Evolutionary conservation across 2,113 vertebrate genomes (phyloP).

Genomic region (Mionectes macconnelli): DNA sequence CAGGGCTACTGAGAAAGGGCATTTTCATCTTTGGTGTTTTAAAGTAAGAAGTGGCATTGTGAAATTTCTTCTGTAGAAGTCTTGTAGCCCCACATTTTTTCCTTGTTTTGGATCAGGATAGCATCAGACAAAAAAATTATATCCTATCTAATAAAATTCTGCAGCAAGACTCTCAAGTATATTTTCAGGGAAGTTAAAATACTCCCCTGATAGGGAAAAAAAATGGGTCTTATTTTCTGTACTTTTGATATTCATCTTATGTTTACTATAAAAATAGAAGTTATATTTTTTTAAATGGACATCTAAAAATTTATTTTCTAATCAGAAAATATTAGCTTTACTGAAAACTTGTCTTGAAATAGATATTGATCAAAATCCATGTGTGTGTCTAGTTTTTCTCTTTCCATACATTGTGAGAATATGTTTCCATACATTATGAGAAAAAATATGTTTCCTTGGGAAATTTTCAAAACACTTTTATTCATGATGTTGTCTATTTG

Average conservation of each 20-base stretch:
- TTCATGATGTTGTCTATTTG: not conserved
- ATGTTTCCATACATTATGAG: too few relatives aligned
- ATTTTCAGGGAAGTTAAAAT: not conserved
- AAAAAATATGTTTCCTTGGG: not conserved
- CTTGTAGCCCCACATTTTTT: not conserved
- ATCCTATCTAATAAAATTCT: not conserved
- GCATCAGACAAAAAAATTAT: not conserved
- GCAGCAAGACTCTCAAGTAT: not conserved
- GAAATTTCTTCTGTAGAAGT: not conserved
- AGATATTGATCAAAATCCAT: not conserved
- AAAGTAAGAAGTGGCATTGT: not conserved
- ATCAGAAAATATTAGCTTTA: not conserved
- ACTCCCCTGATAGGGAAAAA: not conserved
- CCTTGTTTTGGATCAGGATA: not conserved
- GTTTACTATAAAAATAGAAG: not conserved
- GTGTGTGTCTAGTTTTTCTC: not conserved
- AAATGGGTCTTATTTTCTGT: not conserved
- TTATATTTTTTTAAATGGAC: rapidly evolving
- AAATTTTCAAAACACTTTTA: slow-evolving; percentile 9
- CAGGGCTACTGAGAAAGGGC: not conserved
- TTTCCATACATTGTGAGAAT: not conserved
- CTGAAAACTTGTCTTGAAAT: not conserved
- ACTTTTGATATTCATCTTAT: not conserved
- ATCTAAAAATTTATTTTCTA: not conserved
- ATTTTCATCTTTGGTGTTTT: not conserved